These are phyloP conservation scores for Anthoscopus minutus DNA, from an alignment of 2,113 vertebrate genomes.

Conservation along the genomic window DNA sequence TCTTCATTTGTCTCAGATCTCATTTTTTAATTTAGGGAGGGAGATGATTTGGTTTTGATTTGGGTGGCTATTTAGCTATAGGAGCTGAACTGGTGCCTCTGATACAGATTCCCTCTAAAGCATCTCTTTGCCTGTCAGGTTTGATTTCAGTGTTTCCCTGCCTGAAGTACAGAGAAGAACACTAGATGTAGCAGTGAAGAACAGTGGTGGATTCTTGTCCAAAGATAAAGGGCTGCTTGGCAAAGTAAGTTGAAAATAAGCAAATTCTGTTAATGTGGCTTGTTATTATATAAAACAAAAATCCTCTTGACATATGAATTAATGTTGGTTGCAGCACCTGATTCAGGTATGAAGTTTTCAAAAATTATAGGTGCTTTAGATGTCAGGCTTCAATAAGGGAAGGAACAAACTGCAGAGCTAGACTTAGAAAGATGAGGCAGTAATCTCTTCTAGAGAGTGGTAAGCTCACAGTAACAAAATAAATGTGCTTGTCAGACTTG, in stretches of 20 bases:
- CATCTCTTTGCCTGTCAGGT: constrained; percentile 65
- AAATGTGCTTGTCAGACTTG: neutral
- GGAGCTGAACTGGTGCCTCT: neutral
- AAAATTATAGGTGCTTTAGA: neutral
- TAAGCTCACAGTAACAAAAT: neutral
- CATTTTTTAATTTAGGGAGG: neutral
- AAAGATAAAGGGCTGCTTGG: constrained; percentile 96
- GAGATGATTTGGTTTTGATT: neutral
- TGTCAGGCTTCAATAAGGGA: neutral
- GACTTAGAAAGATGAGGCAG: neutral
- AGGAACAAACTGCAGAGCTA: neutral
- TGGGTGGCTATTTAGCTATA: neutral
- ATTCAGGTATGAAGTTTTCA: neutral
- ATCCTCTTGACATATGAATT: neutral
- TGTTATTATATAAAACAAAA: neutral
- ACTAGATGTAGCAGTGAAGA: constrained; percentile 94
- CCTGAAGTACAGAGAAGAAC: constrained; percentile 87
- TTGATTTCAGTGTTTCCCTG: constrained; percentile 89
- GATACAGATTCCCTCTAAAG: neutral
- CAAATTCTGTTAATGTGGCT: neutral
- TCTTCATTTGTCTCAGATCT: neutral
- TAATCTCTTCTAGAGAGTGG: neutral
- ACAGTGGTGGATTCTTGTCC: constrained; percentile 90
- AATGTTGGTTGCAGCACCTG: neutral
- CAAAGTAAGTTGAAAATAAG: constrained; percentile 75